phyloP scores from a whole-genome alignment of 2,113 vertebrate genomes.

The Caretta caretta region DNA sequence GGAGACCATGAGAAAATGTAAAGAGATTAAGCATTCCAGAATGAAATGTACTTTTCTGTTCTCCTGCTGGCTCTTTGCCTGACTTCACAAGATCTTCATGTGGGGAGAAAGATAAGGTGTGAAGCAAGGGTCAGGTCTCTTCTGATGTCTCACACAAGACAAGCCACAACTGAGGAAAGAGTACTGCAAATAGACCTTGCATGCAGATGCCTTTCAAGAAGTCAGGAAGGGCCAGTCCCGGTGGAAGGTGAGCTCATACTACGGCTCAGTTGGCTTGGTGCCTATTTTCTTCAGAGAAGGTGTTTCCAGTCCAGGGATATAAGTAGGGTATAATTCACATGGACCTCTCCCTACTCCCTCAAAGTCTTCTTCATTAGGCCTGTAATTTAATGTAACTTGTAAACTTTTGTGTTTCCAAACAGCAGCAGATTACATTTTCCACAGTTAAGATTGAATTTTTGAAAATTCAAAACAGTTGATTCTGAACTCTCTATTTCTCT shows the following conservation, averaged over 20 bases:
- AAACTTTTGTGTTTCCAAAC: slow-evolving; percentile 24
- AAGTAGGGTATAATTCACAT: slow-evolving; percentile 12
- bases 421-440: neutral
- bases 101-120: slow-evolving; percentile 69
- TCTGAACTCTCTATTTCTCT: neutral
- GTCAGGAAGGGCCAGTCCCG: slow-evolving; percentile 42
- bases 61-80: slow-evolving; percentile 68
- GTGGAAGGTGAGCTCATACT: slow-evolving; percentile 64
- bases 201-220: slow-evolving; percentile 55
- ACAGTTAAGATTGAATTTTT: neutral
- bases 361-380: slow-evolving; percentile 34
- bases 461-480: neutral
- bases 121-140: slow-evolving; percentile 58
- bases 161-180: slow-evolving; percentile 45
- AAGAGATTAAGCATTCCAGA: slow-evolving; percentile 58
- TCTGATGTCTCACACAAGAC: slow-evolving; percentile 51
- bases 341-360: slow-evolving; percentile 10
- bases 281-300: slow-evolving; percentile 44
- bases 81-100: slow-evolving; percentile 50
- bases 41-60: slow-evolving; percentile 58
- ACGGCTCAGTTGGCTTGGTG: slow-evolving; percentile 23
- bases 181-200: neutral
- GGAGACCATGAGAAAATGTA: slow-evolving; percentile 62
- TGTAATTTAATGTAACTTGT: neutral
- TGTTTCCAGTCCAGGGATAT: slow-evolving; percentile 46